Conservation (phyloP, 35 echinoderm and acorn worm genomes). For the Acanthaster planci region DNA sequence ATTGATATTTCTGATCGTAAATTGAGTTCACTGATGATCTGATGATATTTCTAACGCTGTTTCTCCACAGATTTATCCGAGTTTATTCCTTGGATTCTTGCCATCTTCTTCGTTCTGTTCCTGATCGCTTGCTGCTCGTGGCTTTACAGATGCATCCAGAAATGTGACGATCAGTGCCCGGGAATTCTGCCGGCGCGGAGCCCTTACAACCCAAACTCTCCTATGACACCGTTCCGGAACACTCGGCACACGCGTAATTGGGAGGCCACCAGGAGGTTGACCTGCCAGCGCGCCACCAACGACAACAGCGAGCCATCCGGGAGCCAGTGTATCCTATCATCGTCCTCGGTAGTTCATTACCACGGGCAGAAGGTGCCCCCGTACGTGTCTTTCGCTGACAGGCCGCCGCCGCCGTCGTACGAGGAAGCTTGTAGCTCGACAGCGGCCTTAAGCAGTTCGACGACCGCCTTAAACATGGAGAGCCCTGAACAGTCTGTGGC, state of each 20-base stretch:
- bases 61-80: constrained; percentile 44
- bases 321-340: constrained; percentile 5
- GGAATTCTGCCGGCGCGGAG: background rate
- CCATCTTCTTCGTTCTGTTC: constrained; percentile 53
- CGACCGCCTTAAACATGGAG: background rate
- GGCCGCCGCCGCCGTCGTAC: constrained; percentile 49
- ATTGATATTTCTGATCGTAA: no score
- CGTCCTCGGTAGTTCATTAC: background rate
- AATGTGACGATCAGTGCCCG: constrained; percentile 51
- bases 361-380: constrained; percentile 28
- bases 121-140: constrained; percentile 65
- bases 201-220: background rate
- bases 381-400: constrained; percentile 20
- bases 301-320: constrained; percentile 25
- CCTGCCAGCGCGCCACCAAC: background rate
- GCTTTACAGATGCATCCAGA: constrained; percentile 59
- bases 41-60: no score
- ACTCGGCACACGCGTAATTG: background rate
- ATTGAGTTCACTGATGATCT: no score
- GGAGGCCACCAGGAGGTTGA: constrained; percentile 7
- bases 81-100: constrained; percentile 55
- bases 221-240: background rate
- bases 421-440: constrained; percentile 30
- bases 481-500: background rate
- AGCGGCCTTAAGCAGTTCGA: background rate